These are phyloP conservation scores for Falco naumanni DNA, from an alignment of 2,797 vertebrate species.

Conservation along the genomic window DNA sequence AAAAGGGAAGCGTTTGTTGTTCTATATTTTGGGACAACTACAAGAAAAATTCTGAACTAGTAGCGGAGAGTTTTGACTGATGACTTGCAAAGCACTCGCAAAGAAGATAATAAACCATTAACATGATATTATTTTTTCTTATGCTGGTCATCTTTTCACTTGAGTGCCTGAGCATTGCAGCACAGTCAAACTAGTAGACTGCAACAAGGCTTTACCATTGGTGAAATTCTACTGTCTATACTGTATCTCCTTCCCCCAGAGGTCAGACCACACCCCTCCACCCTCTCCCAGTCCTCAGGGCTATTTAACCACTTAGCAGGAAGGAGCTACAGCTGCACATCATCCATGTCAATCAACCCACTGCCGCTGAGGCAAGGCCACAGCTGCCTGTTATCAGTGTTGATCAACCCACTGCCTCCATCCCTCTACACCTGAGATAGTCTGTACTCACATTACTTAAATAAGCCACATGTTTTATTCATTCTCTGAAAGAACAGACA, in stretches of 20 bases:
- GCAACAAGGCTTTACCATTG: too few species aligned
- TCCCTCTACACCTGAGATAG: neutral
- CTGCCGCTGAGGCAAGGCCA: too few species aligned
- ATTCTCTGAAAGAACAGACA: neutral
- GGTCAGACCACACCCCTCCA: too few species aligned
- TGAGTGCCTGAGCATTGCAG: neutral
- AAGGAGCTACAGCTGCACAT: too few species aligned
- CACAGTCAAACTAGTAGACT: too few species aligned
- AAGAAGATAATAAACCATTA: neutral
- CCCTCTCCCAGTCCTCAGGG: too few species aligned
- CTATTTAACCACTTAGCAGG: too few species aligned
- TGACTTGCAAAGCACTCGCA: neutral
- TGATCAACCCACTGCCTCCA: too few species aligned
- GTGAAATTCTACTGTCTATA: too few species aligned
- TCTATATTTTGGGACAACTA: neutral
- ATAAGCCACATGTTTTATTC: slow-evolving; percentile 12
- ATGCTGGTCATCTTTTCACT: neutral
- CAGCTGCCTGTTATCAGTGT: too few species aligned
- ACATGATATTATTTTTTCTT: neutral
- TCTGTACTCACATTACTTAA: slow-evolving; percentile 24
- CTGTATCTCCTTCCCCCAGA: too few species aligned
- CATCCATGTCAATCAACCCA: too few species aligned
- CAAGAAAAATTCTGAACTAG: neutral
- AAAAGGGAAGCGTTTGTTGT: neutral
- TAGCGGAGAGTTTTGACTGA: neutral